Conservation (phyloP, 1,140 invertebrate genomes). For the Vollenhovia emeryi region DNA sequence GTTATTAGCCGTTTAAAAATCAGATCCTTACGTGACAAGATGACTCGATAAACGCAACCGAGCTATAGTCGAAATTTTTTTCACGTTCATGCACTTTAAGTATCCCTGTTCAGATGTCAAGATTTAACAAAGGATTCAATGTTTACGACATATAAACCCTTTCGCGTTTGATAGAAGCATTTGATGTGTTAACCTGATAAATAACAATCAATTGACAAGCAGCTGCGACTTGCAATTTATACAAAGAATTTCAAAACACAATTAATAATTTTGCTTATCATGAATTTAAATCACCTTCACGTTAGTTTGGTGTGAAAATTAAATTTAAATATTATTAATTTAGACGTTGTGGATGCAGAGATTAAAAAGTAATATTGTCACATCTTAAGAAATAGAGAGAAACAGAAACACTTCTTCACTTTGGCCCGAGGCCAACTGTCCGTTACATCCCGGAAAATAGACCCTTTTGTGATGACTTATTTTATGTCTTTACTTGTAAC, state of each 20-base stretch:
- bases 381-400: neutral
- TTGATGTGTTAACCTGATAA: slow-evolving; percentile 24
- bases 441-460: neutral
- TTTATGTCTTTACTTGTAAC: neutral
- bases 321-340: neutral
- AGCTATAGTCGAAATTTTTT: slow-evolving; percentile 45
- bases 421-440: neutral
- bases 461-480: neutral
- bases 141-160: neutral
- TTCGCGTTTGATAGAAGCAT: neutral
- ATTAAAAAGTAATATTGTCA: neutral
- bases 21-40: slow-evolving; percentile 69
- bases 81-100: slow-evolving; percentile 31
- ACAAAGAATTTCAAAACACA: neutral
- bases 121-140: slow-evolving; percentile 51
- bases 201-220: slow-evolving; percentile 25
- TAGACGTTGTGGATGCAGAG: neutral
- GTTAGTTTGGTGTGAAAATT: neutral
- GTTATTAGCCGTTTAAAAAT: slow-evolving; percentile 67
- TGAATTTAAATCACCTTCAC: neutral
- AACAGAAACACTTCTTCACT: neutral
- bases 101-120: slow-evolving; percentile 52
- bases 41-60: slow-evolving; percentile 23
- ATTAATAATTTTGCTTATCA: neutral
- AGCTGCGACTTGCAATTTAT: slow-evolving; percentile 9